phyloP scores from a whole-genome alignment of 1,140 invertebrate species.

The Aphidius ervi region DNA sequence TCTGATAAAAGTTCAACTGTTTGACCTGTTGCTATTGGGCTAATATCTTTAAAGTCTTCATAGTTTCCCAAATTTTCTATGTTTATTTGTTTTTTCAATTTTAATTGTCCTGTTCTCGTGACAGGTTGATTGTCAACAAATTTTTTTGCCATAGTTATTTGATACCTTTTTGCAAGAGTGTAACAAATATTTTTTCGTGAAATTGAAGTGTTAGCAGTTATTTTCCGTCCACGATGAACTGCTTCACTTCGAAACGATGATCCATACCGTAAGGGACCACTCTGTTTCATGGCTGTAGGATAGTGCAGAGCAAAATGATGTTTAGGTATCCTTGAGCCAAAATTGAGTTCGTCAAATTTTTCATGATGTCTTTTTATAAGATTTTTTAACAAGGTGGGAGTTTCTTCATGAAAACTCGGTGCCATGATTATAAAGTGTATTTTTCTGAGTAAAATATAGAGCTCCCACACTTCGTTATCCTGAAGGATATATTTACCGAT shows the following conservation, averaged over 20 bases:
- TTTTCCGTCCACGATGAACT: constrained; percentile 20
- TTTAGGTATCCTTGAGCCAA: constrained; percentile 22
- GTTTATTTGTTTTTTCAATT: neutral
- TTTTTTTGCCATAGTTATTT: constrained; percentile 7
- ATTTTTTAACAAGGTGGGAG: neutral
- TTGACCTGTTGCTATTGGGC: neutral
- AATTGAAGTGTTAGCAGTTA: constrained; percentile 16
- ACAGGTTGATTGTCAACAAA: no score
- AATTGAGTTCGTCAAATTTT: constrained; percentile 20
- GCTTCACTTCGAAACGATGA: constrained; percentile 24
- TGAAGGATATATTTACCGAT: constrained; percentile 18
- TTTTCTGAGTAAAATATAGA: constrained; percentile 16
- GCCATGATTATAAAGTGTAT: constrained; percentile 16
- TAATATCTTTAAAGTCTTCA: neutral
- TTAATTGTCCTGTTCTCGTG: no score
- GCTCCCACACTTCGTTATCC: constrained; percentile 15
- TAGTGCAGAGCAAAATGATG: constrained; percentile 24
- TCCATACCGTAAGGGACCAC: constrained; percentile 22
- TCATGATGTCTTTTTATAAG: constrained; percentile 23
- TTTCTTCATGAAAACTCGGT: constrained; percentile 12
- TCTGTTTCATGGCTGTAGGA: constrained; percentile 11
- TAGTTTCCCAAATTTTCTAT: neutral
- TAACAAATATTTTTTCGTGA: constrained; percentile 19
- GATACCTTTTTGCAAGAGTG: constrained; percentile 20
- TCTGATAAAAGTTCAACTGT: neutral